phyloP scores from a whole-genome alignment of 2,797 vertebrate genomes.

The Eulemur albifrons region DNA sequence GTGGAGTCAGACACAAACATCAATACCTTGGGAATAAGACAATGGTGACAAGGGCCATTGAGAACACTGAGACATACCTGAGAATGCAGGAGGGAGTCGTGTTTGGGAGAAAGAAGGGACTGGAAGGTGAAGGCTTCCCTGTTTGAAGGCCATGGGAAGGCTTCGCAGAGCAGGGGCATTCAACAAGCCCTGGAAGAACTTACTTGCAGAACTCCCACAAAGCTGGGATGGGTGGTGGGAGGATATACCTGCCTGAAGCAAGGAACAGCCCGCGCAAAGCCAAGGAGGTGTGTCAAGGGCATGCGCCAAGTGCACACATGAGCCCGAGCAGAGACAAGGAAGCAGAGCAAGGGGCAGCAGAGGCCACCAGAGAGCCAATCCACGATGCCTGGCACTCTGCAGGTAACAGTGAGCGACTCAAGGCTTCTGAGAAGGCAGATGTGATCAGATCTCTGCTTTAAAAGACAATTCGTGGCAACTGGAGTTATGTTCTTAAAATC shows the following conservation, averaged over 20 bases:
- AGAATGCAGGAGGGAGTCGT: neutral
- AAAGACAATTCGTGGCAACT: neutral
- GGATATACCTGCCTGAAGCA: neutral
- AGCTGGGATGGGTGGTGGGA: neutral
- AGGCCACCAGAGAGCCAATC: neutral
- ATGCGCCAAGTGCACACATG: neutral
- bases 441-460: conserved; percentile 61
- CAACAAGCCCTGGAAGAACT: neutral
- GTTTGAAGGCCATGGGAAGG: neutral
- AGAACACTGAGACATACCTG: neutral
- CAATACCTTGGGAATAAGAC: neutral
- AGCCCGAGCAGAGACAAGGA: neutral
- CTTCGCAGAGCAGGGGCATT: neutral
- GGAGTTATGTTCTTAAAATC: conserved; percentile 54
- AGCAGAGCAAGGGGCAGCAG: rapidly evolving
- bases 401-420: neutral
- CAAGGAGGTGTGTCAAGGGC: neutral
- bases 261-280: neutral
- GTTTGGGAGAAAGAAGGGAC: neutral
- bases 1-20: neutral
- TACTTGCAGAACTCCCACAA: neutral
- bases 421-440: conserved; percentile 2
- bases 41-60: neutral
- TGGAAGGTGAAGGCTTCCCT: neutral
- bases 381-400: neutral